These are phyloP conservation scores for Auanema freiburgensis DNA, from an alignment of 2,888 invertebrate species.

Conservation along the genomic window DNA sequence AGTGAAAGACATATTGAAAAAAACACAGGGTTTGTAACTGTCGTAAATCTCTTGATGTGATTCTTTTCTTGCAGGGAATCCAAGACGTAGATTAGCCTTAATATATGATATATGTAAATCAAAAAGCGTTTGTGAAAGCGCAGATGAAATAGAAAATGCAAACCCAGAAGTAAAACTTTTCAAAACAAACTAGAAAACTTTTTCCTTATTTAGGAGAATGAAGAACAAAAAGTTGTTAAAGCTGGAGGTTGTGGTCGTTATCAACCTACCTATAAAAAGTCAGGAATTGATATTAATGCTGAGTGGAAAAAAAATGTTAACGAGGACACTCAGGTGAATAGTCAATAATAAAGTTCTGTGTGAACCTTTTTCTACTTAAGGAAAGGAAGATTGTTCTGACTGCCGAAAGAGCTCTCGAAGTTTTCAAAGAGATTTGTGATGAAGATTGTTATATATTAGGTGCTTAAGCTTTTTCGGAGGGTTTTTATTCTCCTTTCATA, in stretches of 20 bases:
- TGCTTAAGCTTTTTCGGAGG: no score
- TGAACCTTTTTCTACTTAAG: constrained; percentile 22
- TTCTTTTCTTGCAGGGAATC: constrained; percentile 70
- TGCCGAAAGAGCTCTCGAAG: constrained; percentile 95
- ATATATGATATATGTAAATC: constrained; percentile 97
- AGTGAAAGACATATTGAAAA: constrained; percentile 89
- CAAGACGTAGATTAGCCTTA: constrained; percentile 87
- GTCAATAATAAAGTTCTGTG: neutral
- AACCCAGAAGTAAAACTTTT: constrained; percentile 21
- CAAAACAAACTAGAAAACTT: neutral
- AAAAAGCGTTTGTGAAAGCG: constrained; percentile 96
- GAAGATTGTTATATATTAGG: constrained; percentile 84
- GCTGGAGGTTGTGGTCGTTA: constrained; percentile 98
- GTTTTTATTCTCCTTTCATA: no score
- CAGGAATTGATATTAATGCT: constrained; percentile 88
- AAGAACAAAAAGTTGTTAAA: constrained; percentile 70
- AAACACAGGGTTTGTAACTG: constrained; percentile 74
- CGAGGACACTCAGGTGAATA: constrained; percentile 86
- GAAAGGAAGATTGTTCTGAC: constrained; percentile 90
- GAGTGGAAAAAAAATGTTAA: constrained; percentile 96
- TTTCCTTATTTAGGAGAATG: constrained; percentile 25
- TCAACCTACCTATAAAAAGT: constrained; percentile 87
- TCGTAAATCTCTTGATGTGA: neutral
- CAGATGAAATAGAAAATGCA: constrained; percentile 75
- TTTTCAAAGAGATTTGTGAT: constrained; percentile 87